These are phyloP conservation scores for Caerostris darwini DNA, from an alignment of 1,140 invertebrate genomes.

Conservation along the genomic window DNA sequence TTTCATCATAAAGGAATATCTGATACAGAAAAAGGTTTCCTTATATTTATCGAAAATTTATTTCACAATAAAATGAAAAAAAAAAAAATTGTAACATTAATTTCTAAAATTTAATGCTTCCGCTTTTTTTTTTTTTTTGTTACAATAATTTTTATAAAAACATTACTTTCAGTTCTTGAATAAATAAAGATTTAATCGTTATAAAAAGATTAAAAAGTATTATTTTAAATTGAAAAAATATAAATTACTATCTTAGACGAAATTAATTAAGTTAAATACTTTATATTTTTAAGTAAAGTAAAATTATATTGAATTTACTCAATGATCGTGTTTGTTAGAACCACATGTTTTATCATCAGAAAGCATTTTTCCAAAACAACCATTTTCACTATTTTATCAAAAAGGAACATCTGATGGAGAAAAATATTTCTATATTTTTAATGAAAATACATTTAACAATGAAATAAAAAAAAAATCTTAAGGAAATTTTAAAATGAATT, in stretches of 20 bases:
- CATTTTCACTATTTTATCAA: background rate
- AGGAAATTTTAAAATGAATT: no score
- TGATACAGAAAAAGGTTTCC: background rate
- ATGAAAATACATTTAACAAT: no score
- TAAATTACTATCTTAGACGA: no score
- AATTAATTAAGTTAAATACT: no score
- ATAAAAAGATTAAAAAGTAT: no score
- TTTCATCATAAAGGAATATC: background rate
- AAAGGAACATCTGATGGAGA: background rate
- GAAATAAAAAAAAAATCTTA: no score
- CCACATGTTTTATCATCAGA: background rate
- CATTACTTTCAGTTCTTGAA: no score
- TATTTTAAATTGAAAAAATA: no score
- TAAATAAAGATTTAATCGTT: no score
- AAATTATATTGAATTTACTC: background rate
- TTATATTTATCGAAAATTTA: background rate
- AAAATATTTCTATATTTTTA: background rate
- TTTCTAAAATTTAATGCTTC: background rate
- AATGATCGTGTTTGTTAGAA: background rate
- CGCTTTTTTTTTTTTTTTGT: no score
- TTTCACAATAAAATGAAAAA: background rate
- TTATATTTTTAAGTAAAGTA: no score
- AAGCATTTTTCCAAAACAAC: background rate
- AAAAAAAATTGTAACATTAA: background rate
- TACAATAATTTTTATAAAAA: no score